Base-by-base conservation (phyloP, 1,140 invertebrate species). In the Polyergus mexicanus region DNA sequence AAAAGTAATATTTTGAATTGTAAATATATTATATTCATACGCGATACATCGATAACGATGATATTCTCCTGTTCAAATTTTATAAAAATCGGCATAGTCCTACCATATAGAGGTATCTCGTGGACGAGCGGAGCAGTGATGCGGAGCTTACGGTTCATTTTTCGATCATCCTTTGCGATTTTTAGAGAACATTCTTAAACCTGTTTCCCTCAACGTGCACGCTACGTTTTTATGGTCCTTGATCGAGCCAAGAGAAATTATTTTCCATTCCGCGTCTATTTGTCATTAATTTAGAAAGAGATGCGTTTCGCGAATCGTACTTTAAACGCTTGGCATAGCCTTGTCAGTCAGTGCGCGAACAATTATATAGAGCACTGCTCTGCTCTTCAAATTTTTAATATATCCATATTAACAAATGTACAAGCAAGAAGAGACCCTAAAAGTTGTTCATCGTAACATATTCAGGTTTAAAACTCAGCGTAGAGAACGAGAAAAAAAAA, bases 1-100 rank as follows among this genome's bases (percentile, higher is more conserved):
- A 94, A 94, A 94, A 92, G 83, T 94, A 93, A 94, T 93, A 94
- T 93, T 94, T 94, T 93, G 89, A 94, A 91, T 87, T 94, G 91
- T 94, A 92, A 87, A 89, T 86, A 88, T 83, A 91, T 86, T 90
- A 92, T 93, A 93, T 93, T 92, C 91, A 78, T 93, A 91, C 90
- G 86, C 90, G 86, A 92, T 91, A 89, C 78, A 88, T 90, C 85
- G 86, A 91, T 91, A 92, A 93, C 85, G 90, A 92, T 89, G 90
- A 93, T 92, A 92, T 93, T 92, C 91, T 92, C 89, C 91, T 90
- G 89, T 93, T 92, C 91, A 92, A 88, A 88, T 93, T 91, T 93
- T 92, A 92, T 91, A 92, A 89, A 76, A 87, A 80, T 80, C 62
- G 60, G 76, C 80, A 77, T 87, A 86, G 85, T 63, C 84, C 78